Evolutionary conservation across 30 jellyfish, hydroid and myxozoan species (phyloP), one percentile per base, ranked within the genome.

Genomic region (Chironex yamaguchii): DNA sequence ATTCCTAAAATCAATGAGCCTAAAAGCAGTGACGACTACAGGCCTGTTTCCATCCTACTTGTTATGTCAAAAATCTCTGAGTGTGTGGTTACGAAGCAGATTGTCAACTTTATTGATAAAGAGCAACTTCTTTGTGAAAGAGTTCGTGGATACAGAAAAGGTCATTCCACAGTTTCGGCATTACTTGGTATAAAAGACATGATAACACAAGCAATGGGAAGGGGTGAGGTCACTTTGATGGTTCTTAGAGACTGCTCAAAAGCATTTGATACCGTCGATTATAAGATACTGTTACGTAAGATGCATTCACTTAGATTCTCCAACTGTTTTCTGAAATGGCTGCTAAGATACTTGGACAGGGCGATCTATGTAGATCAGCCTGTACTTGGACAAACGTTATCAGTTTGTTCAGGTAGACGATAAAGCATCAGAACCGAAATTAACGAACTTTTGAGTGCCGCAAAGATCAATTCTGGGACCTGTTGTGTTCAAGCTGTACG

Each of bases 191-290:
- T 63, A 25, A 34, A 63, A 66, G 87, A 86, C 79, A 49, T 21
- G 76, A 63, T 86, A 42, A 86, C 65, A 52, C 69, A 42, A 63
- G 85, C 80, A 4, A 76, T 75, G 87, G 80, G 74, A 4, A 75
- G 26, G 50, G 82, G 90, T 0, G 90, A 89, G 36, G 83, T 89
- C 27, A 79, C 94, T 36, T 28, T 89, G 67, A 69, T 79, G 79
- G 97, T 80, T 35, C 64, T 33, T 4, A 93, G 90, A 28, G 97
- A 89, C 83, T 89, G 53, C 90, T 89, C 93, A 36, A 80, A 89
- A 33, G 90, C 97, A 51, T 89, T 89, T 49, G 94, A 89, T 34
- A 81, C 97, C 34, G 84, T 80, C 79, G 81, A 71, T 23, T 71
- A 63, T 62, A 36, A 62, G 68, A 74, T 79, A 9, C 31, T 86